A percentile compares a stretch with the other conserved stretches of the same genome.
Evolutionary conservation across 1,140 invertebrate species (phyloP).

Genomic region (Diorhabda sublineata): DNA sequence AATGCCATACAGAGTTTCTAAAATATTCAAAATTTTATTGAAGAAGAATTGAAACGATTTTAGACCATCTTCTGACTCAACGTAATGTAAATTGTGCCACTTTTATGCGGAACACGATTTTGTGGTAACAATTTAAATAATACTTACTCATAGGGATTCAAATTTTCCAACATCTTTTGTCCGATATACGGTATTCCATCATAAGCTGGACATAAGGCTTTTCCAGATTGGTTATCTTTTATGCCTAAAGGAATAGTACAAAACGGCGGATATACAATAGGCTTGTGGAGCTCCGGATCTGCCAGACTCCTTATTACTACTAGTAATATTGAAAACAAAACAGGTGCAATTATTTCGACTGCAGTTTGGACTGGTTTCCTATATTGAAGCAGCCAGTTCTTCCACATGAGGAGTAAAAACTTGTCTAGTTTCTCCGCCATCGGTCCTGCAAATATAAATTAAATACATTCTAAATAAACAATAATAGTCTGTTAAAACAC

Average conservation of each 20-base stretch:
- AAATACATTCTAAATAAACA: no score
- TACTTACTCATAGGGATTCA: neutral
- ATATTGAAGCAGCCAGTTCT: slow-evolving; percentile 76
- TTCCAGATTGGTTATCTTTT: neutral
- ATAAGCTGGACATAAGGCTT: neutral
- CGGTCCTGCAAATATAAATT: slow-evolving; percentile 19
- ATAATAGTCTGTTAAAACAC: no score
- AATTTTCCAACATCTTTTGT: neutral
- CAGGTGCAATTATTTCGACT: slow-evolving; percentile 64
- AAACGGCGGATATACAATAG: slow-evolving; percentile 41
- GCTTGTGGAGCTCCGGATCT: slow-evolving; percentile 34
- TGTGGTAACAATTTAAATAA: no score
- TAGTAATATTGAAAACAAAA: slow-evolving; percentile 67
- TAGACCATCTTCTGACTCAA: no score
- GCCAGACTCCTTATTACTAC: slow-evolving; percentile 59
- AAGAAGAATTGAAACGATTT: no score
- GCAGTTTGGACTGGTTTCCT: slow-evolving; percentile 67
- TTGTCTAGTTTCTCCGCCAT: slow-evolving; percentile 51
- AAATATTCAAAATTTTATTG: no score
- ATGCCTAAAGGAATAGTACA: slow-evolving; percentile 23
- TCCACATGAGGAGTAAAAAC: slow-evolving; percentile 74
- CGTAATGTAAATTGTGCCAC: no score
- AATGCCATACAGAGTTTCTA: no score
- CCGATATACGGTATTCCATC: neutral
- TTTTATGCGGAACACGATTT: no score